These are phyloP conservation scores for Idaea biselata DNA, from an alignment of 2,888 invertebrate genomes.

Conservation along the genomic window DNA sequence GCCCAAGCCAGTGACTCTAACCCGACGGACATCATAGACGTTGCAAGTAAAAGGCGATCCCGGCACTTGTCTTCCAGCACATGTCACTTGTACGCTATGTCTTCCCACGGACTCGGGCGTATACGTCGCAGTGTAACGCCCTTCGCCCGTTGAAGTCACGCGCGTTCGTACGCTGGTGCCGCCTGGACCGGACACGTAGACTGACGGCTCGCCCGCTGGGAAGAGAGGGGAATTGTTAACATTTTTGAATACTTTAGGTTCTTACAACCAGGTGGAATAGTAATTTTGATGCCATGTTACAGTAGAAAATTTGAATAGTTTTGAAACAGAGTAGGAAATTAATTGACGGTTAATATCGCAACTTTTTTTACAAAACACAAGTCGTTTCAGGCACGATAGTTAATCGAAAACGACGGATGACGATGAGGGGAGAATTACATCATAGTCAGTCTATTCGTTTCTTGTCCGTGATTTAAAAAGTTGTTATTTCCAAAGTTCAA, in stretches of 20 bases:
- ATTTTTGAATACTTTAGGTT: not conserved
- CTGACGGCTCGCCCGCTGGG: slow-evolving; percentile 83
- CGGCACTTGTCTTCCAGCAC: slow-evolving; percentile 91
- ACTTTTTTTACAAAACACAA: no score
- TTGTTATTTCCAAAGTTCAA: no score
- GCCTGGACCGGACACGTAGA: slow-evolving; percentile 90
- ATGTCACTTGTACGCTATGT: slow-evolving; percentile 90
- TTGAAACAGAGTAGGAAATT: no score
- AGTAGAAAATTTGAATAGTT: no score
- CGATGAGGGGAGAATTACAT: no score
- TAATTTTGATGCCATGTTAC: no score
- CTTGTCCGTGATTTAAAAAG: no score
- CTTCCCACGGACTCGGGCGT: slow-evolving; percentile 93
- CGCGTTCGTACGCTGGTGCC: slow-evolving; percentile 89
- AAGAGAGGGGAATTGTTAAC: slow-evolving; percentile 1
- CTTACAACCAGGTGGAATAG: not conserved
- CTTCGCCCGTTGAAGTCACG: slow-evolving; percentile 82
- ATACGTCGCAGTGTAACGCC: slow-evolving; percentile 89
- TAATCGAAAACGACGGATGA: no score
- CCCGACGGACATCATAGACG: slow-evolving; percentile 94
- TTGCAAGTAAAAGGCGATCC: slow-evolving; percentile 97
- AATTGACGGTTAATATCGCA: no score
- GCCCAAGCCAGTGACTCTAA: slow-evolving; percentile 84
- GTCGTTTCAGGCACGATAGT: no score
- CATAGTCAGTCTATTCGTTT: no score